A percentile compares a stretch with the other conserved stretches of the same genome.
These are phyloP conservation scores for Eugnorisma glareosa DNA, from an alignment of 2,888 invertebrate genomes.

Conservation along the genomic window DNA sequence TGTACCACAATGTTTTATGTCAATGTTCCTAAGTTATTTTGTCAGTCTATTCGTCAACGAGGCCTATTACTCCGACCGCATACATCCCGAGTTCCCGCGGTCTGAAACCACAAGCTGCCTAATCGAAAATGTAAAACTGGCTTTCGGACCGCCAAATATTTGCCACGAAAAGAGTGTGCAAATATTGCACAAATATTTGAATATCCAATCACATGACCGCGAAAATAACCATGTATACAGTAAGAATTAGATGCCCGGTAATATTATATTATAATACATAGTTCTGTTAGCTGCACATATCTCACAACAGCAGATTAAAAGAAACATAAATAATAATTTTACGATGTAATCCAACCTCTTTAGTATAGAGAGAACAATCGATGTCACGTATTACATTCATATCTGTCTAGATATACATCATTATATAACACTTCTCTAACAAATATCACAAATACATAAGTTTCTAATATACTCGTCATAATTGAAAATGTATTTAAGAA, in stretches of 20 bases:
- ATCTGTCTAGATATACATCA: constrained; percentile 51
- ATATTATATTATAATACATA: neutral
- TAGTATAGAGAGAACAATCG: constrained; percentile 63
- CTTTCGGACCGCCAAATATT: constrained; percentile 16
- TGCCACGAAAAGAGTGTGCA: constrained; percentile 6
- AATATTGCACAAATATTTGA: constrained; percentile 31
- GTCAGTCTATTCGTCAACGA: constrained; percentile 49
- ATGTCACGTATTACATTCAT: constrained; percentile 47
- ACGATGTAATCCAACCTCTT: constrained; percentile 42
- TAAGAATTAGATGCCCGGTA: constrained; percentile 23
- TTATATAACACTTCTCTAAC: constrained; percentile 58
- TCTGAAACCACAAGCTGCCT: constrained; percentile 22
- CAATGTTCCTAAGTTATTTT: constrained; percentile 34
- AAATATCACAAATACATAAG: constrained; percentile 68
- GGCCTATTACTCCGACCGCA: constrained; percentile 43
- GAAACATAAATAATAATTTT: constrained; percentile 47
- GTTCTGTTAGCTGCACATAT: constrained; percentile 18
- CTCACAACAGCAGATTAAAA: constrained; percentile 18
- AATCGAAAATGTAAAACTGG: constrained; percentile 30
- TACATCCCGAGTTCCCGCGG: constrained; percentile 33
- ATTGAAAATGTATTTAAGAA: constrained; percentile 62
- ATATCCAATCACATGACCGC: constrained; percentile 21
- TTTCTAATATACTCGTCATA: constrained; percentile 49
- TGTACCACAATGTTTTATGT: constrained; percentile 7
- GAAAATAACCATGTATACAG: constrained; percentile 36